Base-by-base conservation (phyloP, 1,140 invertebrate species). In the Trichonephila clavata region DNA sequence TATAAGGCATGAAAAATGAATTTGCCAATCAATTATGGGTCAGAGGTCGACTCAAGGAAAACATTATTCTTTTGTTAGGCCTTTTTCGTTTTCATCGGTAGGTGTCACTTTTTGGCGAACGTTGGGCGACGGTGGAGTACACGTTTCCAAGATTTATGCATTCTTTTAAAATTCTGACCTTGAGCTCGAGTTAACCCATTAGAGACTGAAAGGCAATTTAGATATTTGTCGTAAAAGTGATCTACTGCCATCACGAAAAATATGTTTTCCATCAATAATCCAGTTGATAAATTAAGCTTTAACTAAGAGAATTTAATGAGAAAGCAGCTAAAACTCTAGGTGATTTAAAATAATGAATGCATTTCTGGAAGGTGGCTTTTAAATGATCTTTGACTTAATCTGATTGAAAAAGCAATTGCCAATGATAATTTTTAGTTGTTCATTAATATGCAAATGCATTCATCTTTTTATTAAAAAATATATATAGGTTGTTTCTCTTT, bases 1-100 rank as follows among this genome's bases (percentile, higher is more conserved):
- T 83, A 21, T 21, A 50, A 83, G 80, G 80, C 86, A 88, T 68
- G 86, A 88, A 88, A 68, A 88, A 88, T 88, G 86, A 88, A 68
- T 65, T 88, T 68, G 86, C 86, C 50, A 88, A 88, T 88, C 86
- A 88, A 88, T 88, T 61, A 65, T 50, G 63, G 27, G 63, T 65
- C 86, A 88, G 21, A 88, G 86, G 86, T 88, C 61, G 43, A 24
- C 13, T 21, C 86, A 65, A 21, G 10, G 32, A 32, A n/a, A 83
- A 83, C 80, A 83, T 50, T 39, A 83, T 50, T 83, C 21, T 68
- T 68, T 68, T 24, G n/a, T 14, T 68, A 24, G 65, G 10, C 10
- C 50, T 50, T 50, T 7, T 50, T 50, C 65, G n/a, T 68, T 27
- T 24, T 24, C n/a, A 8, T 68, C n/a, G n/a, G 8, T n/a, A n/a